Evolutionary conservation across 2,888 invertebrate species (phyloP).

Genomic region (Cyclophora punctaria): DNA sequence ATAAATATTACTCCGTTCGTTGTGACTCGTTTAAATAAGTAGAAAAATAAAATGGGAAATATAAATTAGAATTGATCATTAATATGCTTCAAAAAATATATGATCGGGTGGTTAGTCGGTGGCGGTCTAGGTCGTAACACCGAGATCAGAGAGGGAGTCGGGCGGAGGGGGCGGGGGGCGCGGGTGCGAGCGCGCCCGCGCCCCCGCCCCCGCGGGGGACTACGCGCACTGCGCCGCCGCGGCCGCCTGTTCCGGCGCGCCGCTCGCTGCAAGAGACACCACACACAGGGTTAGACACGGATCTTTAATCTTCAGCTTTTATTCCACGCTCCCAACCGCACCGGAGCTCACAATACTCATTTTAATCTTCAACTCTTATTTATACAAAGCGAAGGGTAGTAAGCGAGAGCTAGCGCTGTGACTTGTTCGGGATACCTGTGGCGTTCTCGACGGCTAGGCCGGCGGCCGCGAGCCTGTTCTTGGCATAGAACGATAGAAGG

Average conservation of each 20-base stretch:
- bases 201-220: conserved; percentile 41
- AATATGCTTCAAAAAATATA: conserved; percentile 58
- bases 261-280: conserved; percentile 75
- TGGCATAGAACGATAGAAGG: conserved; percentile 90
- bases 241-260: conserved; percentile 72
- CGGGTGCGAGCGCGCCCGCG: conserved; percentile 11
- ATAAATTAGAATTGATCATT: conserved; percentile 15
- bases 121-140: conserved; percentile 59
- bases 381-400: conserved; percentile 60
- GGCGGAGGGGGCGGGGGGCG: conserved; percentile 41
- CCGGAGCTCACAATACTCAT: conserved; percentile 36
- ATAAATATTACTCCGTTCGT: conserved; percentile 44
- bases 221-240: conserved; percentile 77
- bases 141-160: conserved; percentile 56
- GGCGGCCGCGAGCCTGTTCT: conserved; percentile 82
- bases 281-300: conserved; percentile 73
- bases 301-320: conserved; percentile 49
- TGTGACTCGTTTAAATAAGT: conserved; percentile 35
- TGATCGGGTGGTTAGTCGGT: conserved; percentile 55
- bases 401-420: conserved; percentile 60
- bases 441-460: conserved; percentile 63
- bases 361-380: conserved; percentile 42
- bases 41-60: conserved; percentile 46
- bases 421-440: conserved; percentile 63
- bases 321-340: conserved; percentile 32